These are phyloP conservation scores for Isurus oxyrinchus DNA, from an alignment of 2,113 vertebrate genomes.

Conservation along the genomic window DNA sequence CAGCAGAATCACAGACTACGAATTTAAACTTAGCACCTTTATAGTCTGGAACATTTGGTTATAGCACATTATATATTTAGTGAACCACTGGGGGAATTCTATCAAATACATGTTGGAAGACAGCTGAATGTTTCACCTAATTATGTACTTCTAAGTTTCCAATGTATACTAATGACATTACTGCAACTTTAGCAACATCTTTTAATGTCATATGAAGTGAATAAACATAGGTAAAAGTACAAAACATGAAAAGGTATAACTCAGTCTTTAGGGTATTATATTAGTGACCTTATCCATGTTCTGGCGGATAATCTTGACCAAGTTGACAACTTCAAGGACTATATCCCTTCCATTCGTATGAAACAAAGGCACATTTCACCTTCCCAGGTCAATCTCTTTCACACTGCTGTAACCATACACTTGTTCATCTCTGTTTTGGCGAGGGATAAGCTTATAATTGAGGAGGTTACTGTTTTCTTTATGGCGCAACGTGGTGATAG, in stretches of 20 bases:
- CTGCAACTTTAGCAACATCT: background rate
- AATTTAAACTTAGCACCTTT: background rate
- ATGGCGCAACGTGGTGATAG: background rate
- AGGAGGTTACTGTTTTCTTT: background rate
- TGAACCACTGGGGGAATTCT: background rate
- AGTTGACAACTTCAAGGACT: background rate
- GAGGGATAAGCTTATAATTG: background rate
- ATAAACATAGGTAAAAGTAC: background rate
- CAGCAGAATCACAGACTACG: background rate
- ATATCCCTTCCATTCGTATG: background rate
- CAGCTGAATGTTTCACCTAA: background rate
- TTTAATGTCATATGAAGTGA: background rate
- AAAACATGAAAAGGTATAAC: conserved; percentile 18
- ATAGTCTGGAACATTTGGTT: background rate
- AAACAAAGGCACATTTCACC: background rate
- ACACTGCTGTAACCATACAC: background rate
- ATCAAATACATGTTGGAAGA: background rate
- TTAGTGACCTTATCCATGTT: background rate
- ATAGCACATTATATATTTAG: background rate
- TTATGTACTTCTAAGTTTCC: conserved; percentile 8
- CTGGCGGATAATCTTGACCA: background rate
- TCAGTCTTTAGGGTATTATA: background rate
- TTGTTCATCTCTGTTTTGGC: background rate
- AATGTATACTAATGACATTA: background rate
- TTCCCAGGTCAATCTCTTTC: background rate